These are phyloP conservation scores for Corbicula japonica DNA, from an alignment of 2,888 invertebrate genomes.

Conservation along the genomic window DNA sequence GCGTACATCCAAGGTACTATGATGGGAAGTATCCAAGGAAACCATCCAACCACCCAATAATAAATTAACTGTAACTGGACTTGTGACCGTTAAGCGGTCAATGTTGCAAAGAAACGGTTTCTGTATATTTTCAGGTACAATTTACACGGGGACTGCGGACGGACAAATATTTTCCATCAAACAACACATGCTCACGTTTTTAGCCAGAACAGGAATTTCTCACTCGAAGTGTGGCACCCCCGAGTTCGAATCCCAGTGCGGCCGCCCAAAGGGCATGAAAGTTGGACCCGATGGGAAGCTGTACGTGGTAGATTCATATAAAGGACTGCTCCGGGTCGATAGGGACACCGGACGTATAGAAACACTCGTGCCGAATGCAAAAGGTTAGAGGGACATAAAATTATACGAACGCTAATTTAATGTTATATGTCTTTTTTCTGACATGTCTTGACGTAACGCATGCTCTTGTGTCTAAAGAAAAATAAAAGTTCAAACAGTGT, in stretches of 20 bases:
- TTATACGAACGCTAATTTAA: no score
- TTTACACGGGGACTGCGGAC: slow-evolving; percentile 76
- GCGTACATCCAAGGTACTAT: no score
- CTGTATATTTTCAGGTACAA: slow-evolving; percentile 60
- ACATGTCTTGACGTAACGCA: no score
- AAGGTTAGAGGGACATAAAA: slow-evolving; percentile 61
- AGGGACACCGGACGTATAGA: slow-evolving; percentile 53
- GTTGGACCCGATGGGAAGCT: slow-evolving; percentile 65
- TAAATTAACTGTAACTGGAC: no score
- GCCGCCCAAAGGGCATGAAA: slow-evolving; percentile 79
- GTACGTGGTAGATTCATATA: slow-evolving; percentile 74
- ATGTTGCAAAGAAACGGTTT: no score
- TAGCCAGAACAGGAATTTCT: slow-evolving; percentile 63
- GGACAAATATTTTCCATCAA: slow-evolving; percentile 73
- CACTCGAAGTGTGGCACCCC: slow-evolving; percentile 62
- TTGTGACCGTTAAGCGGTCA: no score
- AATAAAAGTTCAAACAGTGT: no score
- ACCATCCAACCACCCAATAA: no score
- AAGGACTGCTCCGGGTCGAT: slow-evolving; percentile 70
- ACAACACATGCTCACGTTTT: slow-evolving; percentile 46
- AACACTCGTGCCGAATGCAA: slow-evolving; percentile 63
- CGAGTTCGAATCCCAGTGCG: slow-evolving; percentile 74
- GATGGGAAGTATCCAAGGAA: no score
- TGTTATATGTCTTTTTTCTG: no score
- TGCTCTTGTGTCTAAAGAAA: no score